phyloP scores from a whole-genome alignment of 1,140 invertebrate genomes.

The Carposina sasakii region DNA sequence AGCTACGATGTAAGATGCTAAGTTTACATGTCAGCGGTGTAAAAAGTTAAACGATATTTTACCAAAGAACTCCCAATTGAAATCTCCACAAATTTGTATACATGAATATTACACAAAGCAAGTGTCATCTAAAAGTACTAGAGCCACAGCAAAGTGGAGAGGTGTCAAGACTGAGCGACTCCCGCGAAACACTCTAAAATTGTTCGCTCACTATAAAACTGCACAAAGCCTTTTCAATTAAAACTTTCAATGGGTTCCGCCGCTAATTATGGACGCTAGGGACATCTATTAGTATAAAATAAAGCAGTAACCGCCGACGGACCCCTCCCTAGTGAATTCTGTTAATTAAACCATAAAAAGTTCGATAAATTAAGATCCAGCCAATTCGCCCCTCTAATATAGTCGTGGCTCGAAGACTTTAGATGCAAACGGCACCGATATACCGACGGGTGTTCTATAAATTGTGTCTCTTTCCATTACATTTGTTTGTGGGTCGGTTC shows the following conservation, averaged over 20 bases:
- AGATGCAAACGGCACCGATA: constrained; percentile 68
- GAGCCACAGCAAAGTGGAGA: too few relatives aligned
- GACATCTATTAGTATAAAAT: constrained; percentile 65
- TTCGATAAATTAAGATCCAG: constrained; percentile 74
- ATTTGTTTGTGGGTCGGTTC: constrained; percentile 55
- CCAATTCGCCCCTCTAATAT: constrained; percentile 70
- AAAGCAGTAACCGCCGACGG: constrained; percentile 56
- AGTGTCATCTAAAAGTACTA: too few relatives aligned
- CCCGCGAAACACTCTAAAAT: constrained; percentile 34
- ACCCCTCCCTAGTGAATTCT: constrained; percentile 71
- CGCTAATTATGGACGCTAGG: constrained; percentile 47
- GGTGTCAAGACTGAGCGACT: constrained; percentile 35
- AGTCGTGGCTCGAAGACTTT: constrained; percentile 61
- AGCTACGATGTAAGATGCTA: too few relatives aligned
- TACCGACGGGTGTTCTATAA: too few relatives aligned
- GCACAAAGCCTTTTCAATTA: constrained; percentile 69
- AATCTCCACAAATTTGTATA: too few relatives aligned
- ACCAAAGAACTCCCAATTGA: too few relatives aligned
- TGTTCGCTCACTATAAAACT: constrained; percentile 62
- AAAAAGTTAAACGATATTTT: too few relatives aligned
- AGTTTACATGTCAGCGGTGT: too few relatives aligned
- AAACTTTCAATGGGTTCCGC: constrained; percentile 62
- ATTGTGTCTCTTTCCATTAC: constrained; percentile 44
- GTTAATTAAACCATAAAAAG: constrained; percentile 76
- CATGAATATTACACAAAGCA: too few relatives aligned